Conservation (phyloP, 1,140 invertebrate species). For the Brachionus plicatilis region DNA sequence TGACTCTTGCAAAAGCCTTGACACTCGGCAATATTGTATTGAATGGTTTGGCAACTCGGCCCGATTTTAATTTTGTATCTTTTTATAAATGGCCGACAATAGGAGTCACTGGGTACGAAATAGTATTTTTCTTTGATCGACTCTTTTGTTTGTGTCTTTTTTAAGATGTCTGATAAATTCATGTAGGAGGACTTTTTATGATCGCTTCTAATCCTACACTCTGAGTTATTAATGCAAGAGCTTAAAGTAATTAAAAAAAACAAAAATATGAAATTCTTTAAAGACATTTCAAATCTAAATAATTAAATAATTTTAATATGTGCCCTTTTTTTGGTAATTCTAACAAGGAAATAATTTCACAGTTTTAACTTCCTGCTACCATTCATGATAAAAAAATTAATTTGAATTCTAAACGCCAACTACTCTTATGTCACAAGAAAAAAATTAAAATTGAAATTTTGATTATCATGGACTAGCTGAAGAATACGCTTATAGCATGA, state of each 20-base stretch:
- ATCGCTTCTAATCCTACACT: not conserved
- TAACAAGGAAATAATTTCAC: not conserved
- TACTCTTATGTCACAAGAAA: not conserved
- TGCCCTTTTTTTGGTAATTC: not conserved
- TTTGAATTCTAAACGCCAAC: not conserved
- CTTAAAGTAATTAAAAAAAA: not conserved
- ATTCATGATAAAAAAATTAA: not conserved
- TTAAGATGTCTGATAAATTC: not conserved
- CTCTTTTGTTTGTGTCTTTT: not conserved
- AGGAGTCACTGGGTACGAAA: not conserved
- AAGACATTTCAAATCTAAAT: not conserved
- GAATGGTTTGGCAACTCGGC: not conserved
- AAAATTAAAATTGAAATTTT: not conserved
- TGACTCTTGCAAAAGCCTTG: constrained; percentile 33
- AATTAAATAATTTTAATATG: not conserved
- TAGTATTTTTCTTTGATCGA: not conserved
- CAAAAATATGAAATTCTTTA: not conserved
- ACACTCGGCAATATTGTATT: constrained; percentile 21
- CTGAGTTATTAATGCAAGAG: not conserved
- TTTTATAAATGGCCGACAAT: not conserved
- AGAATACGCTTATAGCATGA: not conserved
- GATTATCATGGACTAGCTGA: not conserved
- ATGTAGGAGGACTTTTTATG: not conserved
- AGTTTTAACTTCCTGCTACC: not conserved
- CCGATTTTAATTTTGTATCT: not conserved